phyloP scores from a whole-genome alignment of 1,140 invertebrate species.

The Phortica variegata region DNA sequence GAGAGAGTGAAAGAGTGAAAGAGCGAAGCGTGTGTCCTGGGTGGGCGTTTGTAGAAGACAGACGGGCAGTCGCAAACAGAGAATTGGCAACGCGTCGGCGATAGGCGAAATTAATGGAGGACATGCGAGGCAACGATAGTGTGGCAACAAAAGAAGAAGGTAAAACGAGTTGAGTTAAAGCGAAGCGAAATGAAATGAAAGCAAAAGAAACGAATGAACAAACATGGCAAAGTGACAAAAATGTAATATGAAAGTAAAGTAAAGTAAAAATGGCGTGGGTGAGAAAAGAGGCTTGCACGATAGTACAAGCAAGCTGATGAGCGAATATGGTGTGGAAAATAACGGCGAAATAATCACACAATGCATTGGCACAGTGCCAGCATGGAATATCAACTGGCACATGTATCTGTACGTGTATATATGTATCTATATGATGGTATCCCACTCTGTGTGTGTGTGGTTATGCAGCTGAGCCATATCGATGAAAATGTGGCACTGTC shows the following conservation, averaged over 20 bases:
- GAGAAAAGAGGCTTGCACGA: neutral
- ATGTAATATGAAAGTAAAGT: conserved; percentile 43
- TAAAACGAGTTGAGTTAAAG: no score
- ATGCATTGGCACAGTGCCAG: conserved; percentile 53
- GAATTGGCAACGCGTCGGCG: no score
- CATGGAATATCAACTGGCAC: neutral
- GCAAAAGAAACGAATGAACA: conserved; percentile 19
- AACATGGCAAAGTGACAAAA: conserved; percentile 55
- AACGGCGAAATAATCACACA: conserved; percentile 55
- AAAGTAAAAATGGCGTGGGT: neutral
- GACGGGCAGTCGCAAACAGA: no score
- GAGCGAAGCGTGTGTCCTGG: no score
- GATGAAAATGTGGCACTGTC: conserved; percentile 40
- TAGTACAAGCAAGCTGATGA: conserved; percentile 12
- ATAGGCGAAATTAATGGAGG: no score
- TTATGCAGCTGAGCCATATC: conserved; percentile 14
- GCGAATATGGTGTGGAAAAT: conserved; percentile 38
- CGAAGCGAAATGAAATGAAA: neutral
- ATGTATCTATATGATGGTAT: no score
- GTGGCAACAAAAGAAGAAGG: no score
- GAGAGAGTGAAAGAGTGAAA: no score
- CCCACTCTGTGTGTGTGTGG: no score
- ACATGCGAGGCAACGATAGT: no score
- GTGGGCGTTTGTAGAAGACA: no score
- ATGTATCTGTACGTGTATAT: neutral